Evolutionary conservation across 2,888 invertebrate genomes (phyloP), one percentile per base, ranked within the genome.

Genomic region (Parascotia fuliginaria): DNA sequence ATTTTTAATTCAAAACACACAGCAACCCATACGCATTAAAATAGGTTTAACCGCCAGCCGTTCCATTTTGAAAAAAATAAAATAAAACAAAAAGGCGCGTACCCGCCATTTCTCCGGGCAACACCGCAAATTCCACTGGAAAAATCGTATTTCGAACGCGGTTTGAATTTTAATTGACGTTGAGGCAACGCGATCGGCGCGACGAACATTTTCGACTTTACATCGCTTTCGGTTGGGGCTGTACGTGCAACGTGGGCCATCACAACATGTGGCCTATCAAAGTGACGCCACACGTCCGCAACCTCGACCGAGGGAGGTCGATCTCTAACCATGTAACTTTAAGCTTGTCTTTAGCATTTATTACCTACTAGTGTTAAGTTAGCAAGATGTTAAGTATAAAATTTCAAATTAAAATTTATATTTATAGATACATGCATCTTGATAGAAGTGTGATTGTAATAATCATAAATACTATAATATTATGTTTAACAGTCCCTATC

Each of bases 121-220:
- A 77, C 86, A 84, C 90, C 90, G 83, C 90, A 89, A 89, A 92
- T 92, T 90, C 92, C 92, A 82, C 79, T 79, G 85, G 87, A 91
- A 92, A 92, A 92, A 92, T 92, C 92, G 92, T 89, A 90, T 91
- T 92, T 88, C 90, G 90, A 86, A 91, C 92, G 92, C 86, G 89
- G 86, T 89, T 90, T 92, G 92, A 92, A 92, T 92, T 92, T 92
- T 92, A 92, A 92, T 92, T 90, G 92, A 90, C 89, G 86, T 86
- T 89, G 87, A 87, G 79, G 75, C 80, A 79, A 70, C 70, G 74
- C 77, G 73, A 74, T 72, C 73, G 73, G 70, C 58, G 73, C 74
- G 78, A 75, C 69, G 78, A 79, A 83, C 83, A 79, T 89, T 87
- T 87, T 83, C 81, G 79, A 83, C 79, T 85, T 84, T 84, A 84